A percentile compares a stretch with the other conserved stretches of the same genome.
Evolutionary conservation across 1,140 invertebrate species (phyloP).

Genomic region (Microvelia longipes): DNA sequence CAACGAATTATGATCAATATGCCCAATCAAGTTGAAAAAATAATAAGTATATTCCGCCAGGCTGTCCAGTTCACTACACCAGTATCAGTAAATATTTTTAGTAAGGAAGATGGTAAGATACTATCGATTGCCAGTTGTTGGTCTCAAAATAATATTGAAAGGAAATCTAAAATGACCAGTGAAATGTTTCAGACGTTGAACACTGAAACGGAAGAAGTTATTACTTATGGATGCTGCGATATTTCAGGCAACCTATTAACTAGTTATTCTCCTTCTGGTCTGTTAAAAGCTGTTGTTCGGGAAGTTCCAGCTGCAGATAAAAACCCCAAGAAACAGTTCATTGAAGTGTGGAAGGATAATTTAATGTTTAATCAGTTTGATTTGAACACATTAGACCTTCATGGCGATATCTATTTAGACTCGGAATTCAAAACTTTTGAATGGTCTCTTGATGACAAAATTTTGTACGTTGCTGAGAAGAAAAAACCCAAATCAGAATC

Average conservation of each 20-base stretch:
- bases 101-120: not conserved
- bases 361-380: constrained; percentile 44
- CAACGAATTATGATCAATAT: too few species aligned
- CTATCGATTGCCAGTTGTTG: not conserved
- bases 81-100: not conserved
- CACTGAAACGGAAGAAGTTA: not conserved
- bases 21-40: not conserved
- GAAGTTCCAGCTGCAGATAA: constrained; percentile 40
- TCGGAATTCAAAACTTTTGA: constrained; percentile 32
- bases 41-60: not conserved
- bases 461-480: not conserved
- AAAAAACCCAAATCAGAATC: not conserved
- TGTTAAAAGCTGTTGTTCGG: constrained; percentile 41
- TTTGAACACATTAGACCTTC: constrained; percentile 46
- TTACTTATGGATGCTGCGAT: not conserved
- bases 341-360: constrained; percentile 52
- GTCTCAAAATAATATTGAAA: not conserved
- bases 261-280: constrained; percentile 38
- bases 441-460: not conserved
- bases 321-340: constrained; percentile 40
- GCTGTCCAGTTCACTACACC: not conserved
- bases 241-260: constrained; percentile 30
- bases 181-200: not conserved
- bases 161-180: not conserved
- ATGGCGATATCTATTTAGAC: constrained; percentile 57